Evolutionary conservation across 2,888 invertebrate species (phyloP).

Genomic region (Pyrgus malvae): DNA sequence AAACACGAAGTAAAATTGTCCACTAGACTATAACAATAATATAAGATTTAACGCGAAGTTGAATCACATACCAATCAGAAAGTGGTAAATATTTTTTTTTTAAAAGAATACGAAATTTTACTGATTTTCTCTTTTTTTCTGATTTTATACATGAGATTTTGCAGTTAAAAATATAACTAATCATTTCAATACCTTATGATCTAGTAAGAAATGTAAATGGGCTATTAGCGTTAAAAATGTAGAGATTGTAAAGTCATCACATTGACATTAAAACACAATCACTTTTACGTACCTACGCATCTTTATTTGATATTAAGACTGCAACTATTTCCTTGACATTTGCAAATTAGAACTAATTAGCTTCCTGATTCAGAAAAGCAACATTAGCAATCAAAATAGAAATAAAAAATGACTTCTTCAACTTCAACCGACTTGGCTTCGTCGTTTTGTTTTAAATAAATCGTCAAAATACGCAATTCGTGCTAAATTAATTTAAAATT

Average conservation of each 20-base stretch:
- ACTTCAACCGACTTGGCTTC: background rate
- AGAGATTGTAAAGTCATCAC: background rate
- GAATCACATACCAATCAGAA: too few relatives aligned
- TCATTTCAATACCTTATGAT: too few relatives aligned
- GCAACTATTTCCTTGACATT: constrained; percentile 20
- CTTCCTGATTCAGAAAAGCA: background rate
- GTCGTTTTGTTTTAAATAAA: background rate
- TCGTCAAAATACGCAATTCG: background rate
- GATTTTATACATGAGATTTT: too few relatives aligned
- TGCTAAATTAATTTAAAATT: constrained; percentile 8
- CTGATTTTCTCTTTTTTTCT: too few relatives aligned
- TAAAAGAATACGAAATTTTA: too few relatives aligned
- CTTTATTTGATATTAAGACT: constrained; percentile 4
- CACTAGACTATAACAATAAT: too few relatives aligned
- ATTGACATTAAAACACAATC: background rate
- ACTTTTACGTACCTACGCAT: background rate
- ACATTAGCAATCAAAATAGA: background rate
- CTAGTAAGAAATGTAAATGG: too few relatives aligned
- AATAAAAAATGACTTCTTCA: background rate
- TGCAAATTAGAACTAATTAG: constrained; percentile 19
- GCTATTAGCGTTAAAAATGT: background rate
- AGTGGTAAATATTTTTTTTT: too few relatives aligned
- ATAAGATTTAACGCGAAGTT: too few relatives aligned
- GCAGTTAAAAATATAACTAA: too few relatives aligned
- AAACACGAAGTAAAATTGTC: background rate